Evolutionary conservation across 2,113 vertebrate genomes (phyloP).

Genomic region (Esox niger): DNA sequence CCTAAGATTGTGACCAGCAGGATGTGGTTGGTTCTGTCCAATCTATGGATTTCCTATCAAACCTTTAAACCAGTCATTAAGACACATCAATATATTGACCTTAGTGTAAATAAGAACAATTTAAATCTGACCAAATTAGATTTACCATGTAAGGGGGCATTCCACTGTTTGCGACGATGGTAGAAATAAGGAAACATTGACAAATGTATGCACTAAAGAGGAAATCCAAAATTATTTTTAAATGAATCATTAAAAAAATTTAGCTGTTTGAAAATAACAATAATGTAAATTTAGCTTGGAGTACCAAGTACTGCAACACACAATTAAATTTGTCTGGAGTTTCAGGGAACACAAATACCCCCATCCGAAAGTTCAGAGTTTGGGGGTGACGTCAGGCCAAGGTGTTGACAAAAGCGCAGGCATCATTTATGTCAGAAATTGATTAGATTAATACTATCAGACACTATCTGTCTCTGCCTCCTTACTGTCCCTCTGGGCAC

Average conservation of each 20-base stretch:
- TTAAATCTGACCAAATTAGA: too few species aligned
- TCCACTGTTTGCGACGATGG: not conserved
- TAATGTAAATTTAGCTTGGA: not conserved
- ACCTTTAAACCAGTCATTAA: too few species aligned
- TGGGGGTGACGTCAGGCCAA: constrained; percentile 42
- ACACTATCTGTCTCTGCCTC: constrained; percentile 72
- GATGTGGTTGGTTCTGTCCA: too few species aligned
- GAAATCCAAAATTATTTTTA: not conserved
- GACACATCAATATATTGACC: too few species aligned
- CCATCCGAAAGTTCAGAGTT: constrained; percentile 62
- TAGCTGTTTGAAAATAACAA: not conserved
- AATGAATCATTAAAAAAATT: not conserved
- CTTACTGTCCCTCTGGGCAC: constrained; percentile 57
- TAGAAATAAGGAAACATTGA: not conserved
- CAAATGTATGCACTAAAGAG: too few species aligned
- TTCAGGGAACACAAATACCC: constrained; percentile 59
- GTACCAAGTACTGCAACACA: not conserved
- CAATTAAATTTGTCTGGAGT: constrained; percentile 12
- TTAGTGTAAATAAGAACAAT: too few species aligned
- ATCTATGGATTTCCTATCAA: too few species aligned
- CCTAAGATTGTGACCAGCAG: too few species aligned
- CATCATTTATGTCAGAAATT: constrained; percentile 72
- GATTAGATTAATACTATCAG: constrained; percentile 81
- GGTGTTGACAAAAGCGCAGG: constrained; percentile 59
- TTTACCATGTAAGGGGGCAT: not conserved